Evolutionary conservation across 2,113 vertebrate species (phyloP), one percentile per base, ranked within the genome.

Genomic region (Lagopus muta): DNA sequence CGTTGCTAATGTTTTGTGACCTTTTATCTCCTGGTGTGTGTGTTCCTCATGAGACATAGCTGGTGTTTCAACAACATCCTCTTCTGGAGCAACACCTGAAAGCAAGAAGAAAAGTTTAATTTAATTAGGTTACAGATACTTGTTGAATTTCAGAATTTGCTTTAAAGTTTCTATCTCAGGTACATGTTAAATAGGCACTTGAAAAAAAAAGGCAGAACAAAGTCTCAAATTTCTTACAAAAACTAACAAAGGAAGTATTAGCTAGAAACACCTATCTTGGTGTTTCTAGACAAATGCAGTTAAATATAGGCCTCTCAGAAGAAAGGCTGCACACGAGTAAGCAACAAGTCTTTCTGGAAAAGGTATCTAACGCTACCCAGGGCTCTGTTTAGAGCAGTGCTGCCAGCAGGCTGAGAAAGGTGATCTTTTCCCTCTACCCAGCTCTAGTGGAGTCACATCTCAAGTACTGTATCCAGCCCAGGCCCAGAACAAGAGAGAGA

Each of bases 1-100:
- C 1, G 99, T 99, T 90, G 99, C 99, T 94, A 99, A 98, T 1
- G 98, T 99, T 97, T 99, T 99, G 45, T 98, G 99, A 54, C 99
- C 99, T 92, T 99, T 99, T 94, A 99, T 99, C 88, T 99, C 98
- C 88, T 99, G 99, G 97, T 99, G 99, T 27, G 98, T 99, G 95
- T 99, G 99, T 40, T 99, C 99, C 64, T 99, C 99, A 25, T 98
- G 98, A 32, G 98, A 99, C 96, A 99, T 98, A 14, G 99, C 99
- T 5, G 98, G 99, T 1, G 99, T 99, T 97, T 99, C 99, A 79
- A 99, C 98, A 73, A 99, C 98, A 85, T 99, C 99, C 97, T 99
- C 98, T 95, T 99, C 99, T 57, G 98, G 91, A 38, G 98, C 95
- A 82, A 98, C 95, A 93, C 97, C 99, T 99, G 93, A 32, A 93